Base-by-base conservation (phyloP, 2,888 invertebrate species). In the Melitaea athalia region DNA sequence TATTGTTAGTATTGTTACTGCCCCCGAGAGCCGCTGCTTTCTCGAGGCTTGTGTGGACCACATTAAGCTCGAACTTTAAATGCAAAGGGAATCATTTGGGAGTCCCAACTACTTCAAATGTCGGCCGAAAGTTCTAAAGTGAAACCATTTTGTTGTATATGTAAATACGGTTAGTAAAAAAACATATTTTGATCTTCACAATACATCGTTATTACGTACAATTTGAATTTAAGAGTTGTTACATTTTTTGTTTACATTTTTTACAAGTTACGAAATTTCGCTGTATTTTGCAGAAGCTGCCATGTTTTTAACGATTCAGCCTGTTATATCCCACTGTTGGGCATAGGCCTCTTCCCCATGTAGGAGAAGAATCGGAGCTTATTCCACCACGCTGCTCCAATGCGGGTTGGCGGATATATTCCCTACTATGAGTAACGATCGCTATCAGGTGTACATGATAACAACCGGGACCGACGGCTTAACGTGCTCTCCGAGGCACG, bases 1-100 rank as follows among this genome's bases (percentile, higher is more conserved):
- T 78, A 74, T 74, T 73, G 74, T 76, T 75, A 70, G 68, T 71
- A 72, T 72, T 73, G 72, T 70, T 69, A 64, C 64, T 63, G 63
- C 60, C 66, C 67, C 68, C 64, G 47, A 50, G 45, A 67, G 67
- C 55, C 50, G 53, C 53, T 55, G 33, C 64, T 55, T 57, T 15
- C 64, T 63, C 57, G 53, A 45, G 47, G 55, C 61, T 67, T 65
- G 65, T 63, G 63, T 62, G 57, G 50, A 33, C 60, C 52, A 65
- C 68, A 64, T 66, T 61, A 53, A 63, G 55, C 55, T 60, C 60
- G 63, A 70, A 72, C 66, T 72, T 68, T 59, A 49, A 64, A 68
- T 60, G 59, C 45, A 43, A 50, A 57, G 57, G 50, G 60, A 63
- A 64, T 57, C 68, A 57, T 61, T 52, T 55, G 66, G 63, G 63